Base-by-base conservation (phyloP, 2,888 invertebrate species). In the Eupeodes latifasciatus region DNA sequence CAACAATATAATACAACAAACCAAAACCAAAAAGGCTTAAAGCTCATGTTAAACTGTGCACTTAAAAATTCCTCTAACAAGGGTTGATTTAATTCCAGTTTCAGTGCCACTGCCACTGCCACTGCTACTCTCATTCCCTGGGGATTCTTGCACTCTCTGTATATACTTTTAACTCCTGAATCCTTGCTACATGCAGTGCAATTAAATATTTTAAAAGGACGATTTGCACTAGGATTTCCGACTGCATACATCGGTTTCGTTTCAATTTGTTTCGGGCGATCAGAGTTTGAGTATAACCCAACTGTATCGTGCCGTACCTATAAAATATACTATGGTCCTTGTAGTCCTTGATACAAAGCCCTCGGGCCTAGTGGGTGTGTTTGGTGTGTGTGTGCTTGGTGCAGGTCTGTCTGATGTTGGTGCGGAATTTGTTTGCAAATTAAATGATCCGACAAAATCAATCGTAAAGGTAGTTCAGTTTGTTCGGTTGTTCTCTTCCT, bases 401-500 rank as follows among this genome's bases (percentile, higher is more conserved):
- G n/a, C 64, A 9, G 69, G 78, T 81, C 74, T 84, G 81, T 81
- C 88, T 85, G 81, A 49, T 66, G 66, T 40, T 40, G 40, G 40
- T 40, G 84, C 72, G 81, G 81, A 89, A 85, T 85, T 89, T 89
- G 88, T 89, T 89, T 89, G 88, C 88, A 89, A 89, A 89, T 89
- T 89, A 89, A 89, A 89, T 89, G 85, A 89, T 89, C 88, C 88
- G 85, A 85, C 88, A 89, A 89, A 89, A 89, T 89, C 88, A 89
- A 89, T 89, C 88, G 88, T 81, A 81, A 85, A 89, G 88, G 88
- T 75, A 83, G 88, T 84, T 84, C 78, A 83, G 88, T 84, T 88
- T 75, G 84, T 81, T 88, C 77, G 84, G 55, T 87, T 81, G 83
- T 84, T 84, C 19, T 27, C 74, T 27, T 27, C 1, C 27, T 27